phyloP scores from a whole-genome alignment of 2,888 invertebrate species.

The Cyaniris semiargus region DNA sequence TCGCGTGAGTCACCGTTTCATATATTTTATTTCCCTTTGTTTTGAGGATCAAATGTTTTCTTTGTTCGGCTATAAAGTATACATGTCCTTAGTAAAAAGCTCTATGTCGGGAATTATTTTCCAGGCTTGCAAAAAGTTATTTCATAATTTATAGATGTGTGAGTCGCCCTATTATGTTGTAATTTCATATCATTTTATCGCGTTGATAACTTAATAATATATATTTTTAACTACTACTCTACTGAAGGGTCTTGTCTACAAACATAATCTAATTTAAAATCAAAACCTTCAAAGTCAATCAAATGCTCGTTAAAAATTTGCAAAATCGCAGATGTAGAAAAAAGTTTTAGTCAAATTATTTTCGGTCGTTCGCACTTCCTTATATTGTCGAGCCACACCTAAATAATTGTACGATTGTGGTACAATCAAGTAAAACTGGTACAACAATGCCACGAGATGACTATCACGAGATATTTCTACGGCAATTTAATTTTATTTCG shows the following conservation, averaged over 20 bases:
- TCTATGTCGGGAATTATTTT: not conserved
- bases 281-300: no score
- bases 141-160: not conserved
- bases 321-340: not conserved
- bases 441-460: constrained; percentile 59
- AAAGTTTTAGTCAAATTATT: not conserved
- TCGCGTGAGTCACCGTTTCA: not conserved
- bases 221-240: no score
- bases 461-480: constrained; percentile 57
- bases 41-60: constrained; percentile 36
- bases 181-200: not conserved
- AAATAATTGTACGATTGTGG: constrained; percentile 38
- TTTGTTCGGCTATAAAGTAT: constrained; percentile 17
- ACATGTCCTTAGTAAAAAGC: not conserved
- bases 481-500: constrained; percentile 54
- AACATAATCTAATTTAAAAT: no score
- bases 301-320: not conserved
- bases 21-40: constrained; percentile 33
- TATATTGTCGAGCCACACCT: constrained; percentile 35
- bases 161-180: not conserved
- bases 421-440: constrained; percentile 56
- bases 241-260: no score
- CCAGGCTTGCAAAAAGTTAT: not conserved
- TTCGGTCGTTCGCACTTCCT: not conserved
- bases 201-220: no score